Percentiles rank a stretch among this genome's conserved stretches.
Evolutionary conservation across 2,888 invertebrate genomes (phyloP).

Genomic region (Drosophila setosimentum): DNA sequence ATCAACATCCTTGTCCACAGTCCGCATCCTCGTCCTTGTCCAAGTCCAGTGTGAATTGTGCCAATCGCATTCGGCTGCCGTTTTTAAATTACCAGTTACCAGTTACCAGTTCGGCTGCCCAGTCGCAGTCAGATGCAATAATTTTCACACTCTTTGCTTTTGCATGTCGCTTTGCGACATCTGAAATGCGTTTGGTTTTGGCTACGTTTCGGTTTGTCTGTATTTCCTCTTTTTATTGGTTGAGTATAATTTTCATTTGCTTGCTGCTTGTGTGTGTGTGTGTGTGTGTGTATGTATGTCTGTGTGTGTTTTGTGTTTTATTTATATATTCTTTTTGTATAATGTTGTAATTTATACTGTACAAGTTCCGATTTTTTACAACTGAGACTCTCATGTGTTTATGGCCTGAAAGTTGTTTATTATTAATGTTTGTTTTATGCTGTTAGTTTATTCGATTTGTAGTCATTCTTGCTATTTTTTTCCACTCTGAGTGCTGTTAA

Average conservation of each 20-base stretch:
- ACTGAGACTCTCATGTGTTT: conserved; percentile 74
- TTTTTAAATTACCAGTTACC: conserved; percentile 40
- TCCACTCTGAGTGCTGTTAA: conserved; percentile 17
- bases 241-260: conserved; percentile 29
- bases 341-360: conserved; percentile 62
- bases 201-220: conserved; percentile 20
- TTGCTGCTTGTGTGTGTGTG: neutral
- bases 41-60: conserved; percentile 59
- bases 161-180: conserved; percentile 34
- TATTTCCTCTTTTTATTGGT: conserved; percentile 18
- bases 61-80: conserved; percentile 35
- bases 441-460: conserved; percentile 43
- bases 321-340: conserved; percentile 24
- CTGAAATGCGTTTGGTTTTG: conserved; percentile 41
- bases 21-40: conserved; percentile 14
- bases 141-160: conserved; percentile 67
- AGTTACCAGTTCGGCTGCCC: conserved; percentile 1
- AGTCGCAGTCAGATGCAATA: conserved; percentile 55
- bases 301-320: conserved; percentile 16
- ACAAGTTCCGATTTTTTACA: conserved; percentile 31
- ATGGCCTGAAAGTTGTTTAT: conserved; percentile 81
- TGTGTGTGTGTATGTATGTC: no score
- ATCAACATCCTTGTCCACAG: neutral
- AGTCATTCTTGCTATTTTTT: conserved; percentile 29
- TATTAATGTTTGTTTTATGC: conserved; percentile 76